Evolutionary conservation across 2,113 vertebrate genomes (phyloP).

Genomic region (Microtus pennsylvanicus): DNA sequence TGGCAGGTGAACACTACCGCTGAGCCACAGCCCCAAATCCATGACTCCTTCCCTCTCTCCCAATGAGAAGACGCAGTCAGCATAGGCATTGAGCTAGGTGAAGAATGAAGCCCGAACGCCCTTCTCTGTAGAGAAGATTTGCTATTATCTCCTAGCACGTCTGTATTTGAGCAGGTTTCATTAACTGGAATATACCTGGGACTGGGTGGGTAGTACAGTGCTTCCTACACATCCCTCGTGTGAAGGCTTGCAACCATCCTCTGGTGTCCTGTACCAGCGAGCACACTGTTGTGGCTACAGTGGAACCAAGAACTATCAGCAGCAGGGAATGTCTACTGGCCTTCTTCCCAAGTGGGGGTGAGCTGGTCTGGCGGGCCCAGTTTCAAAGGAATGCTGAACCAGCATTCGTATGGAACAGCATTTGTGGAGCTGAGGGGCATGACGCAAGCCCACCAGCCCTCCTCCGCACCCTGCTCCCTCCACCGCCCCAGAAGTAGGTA

Average conservation of each 20-base stretch:
- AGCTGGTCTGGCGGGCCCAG: background rate
- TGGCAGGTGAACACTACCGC: background rate
- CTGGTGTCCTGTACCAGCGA: background rate
- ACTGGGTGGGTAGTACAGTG: too few species aligned
- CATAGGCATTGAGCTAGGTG: background rate
- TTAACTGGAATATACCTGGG: background rate
- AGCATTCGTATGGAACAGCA: too few species aligned
- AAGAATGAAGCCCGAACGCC: background rate
- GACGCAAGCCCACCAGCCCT: background rate
- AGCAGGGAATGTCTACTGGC: background rate
- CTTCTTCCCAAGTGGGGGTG: background rate
- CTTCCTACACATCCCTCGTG: background rate
- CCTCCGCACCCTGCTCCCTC: too few species aligned
- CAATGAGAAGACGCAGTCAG: too few species aligned
- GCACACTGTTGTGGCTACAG: background rate
- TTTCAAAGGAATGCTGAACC: background rate
- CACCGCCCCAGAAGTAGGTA: fast-evolving
- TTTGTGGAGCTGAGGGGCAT: background rate
- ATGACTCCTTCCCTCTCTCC: background rate
- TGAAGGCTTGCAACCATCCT: background rate
- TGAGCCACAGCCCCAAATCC: background rate
- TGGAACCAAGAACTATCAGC: background rate
- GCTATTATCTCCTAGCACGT: background rate
- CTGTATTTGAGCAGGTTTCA: background rate
- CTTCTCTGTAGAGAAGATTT: background rate